Evolutionary conservation across 1,140 invertebrate genomes (phyloP).

Genomic region (Zophobas morio): DNA sequence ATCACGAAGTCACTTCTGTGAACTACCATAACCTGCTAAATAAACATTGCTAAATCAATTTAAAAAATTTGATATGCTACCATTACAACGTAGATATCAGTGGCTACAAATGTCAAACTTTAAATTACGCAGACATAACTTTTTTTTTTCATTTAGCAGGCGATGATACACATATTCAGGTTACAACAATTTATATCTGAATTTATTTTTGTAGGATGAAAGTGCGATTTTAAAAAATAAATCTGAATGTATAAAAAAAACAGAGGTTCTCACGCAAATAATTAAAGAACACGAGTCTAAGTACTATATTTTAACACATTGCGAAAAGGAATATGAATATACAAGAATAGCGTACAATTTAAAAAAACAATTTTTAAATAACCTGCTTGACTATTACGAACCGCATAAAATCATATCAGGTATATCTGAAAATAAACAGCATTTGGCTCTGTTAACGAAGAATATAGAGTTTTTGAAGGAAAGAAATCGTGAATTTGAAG

Average conservation of each 20-base stretch:
- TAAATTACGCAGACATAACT: too few species aligned
- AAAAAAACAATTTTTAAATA: not conserved
- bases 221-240: not conserved
- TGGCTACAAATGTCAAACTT: too few species aligned
- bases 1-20: not conserved
- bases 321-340: too few species aligned
- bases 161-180: too few species aligned
- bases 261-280: not conserved
- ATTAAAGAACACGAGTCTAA: constrained; percentile 14
- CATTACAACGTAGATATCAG: too few species aligned
- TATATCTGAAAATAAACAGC: not conserved
- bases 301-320: not conserved
- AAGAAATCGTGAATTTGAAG: constrained; percentile 16
- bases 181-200: not conserved
- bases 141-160: too few species aligned
- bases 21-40: not conserved
- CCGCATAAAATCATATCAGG: not conserved
- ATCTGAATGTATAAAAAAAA: constrained; percentile 5
- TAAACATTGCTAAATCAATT: too few species aligned
- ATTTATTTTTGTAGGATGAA: constrained; percentile 22
- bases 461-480: constrained; percentile 15
- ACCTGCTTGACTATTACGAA: not conserved
- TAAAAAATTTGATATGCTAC: too few species aligned
- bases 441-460: not conserved
- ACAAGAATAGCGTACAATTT: not conserved